Evolutionary conservation across 2,888 invertebrate genomes (phyloP).

Genomic region (Xylocampa areola): DNA sequence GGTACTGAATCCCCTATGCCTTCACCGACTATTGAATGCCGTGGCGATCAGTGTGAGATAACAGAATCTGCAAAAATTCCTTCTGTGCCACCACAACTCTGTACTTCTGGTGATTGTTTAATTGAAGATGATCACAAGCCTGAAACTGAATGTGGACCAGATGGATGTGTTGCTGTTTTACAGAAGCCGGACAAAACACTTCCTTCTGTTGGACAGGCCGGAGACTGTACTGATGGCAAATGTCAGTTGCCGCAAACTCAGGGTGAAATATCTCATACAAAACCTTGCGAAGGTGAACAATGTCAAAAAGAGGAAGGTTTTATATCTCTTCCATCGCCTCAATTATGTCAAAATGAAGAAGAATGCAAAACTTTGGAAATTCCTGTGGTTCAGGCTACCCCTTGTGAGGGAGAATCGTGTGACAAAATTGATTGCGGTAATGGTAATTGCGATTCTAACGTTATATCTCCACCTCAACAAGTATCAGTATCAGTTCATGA

Average conservation of each 20-base stretch:
- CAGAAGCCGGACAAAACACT: conserved; percentile 39
- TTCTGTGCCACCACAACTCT: conserved; percentile 47
- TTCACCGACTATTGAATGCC: conserved; percentile 68
- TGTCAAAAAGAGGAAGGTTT: conserved; percentile 54
- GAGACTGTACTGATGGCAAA: conserved; percentile 54
- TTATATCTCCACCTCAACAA: conserved; percentile 31
- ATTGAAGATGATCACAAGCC: conserved; percentile 46
- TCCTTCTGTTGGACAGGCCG: conserved; percentile 42
- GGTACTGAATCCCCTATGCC: conserved; percentile 79
- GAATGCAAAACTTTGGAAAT: conserved; percentile 49
- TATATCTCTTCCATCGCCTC: conserved; percentile 5
- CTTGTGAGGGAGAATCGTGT: conserved; percentile 49
- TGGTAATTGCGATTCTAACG: conserved; percentile 39
- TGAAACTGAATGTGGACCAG: conserved; percentile 61
- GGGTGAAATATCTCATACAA: conserved; percentile 45
- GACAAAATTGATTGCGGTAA: conserved; percentile 41
- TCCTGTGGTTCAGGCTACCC: conserved; percentile 26
- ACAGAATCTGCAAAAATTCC: conserved; percentile 64
- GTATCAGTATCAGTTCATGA: conserved; percentile 55
- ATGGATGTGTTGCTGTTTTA: conserved; percentile 59
- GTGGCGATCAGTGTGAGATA: conserved; percentile 74
- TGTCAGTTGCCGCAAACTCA: conserved; percentile 52
- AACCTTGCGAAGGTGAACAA: conserved; percentile 63
- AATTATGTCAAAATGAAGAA: conserved; percentile 48
- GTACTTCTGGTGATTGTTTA: conserved; percentile 62